Percentiles rank a stretch among this genome's conserved stretches.
phyloP scores from a whole-genome alignment of 2,888 invertebrate genomes.

The Sipha maydis region DNA sequence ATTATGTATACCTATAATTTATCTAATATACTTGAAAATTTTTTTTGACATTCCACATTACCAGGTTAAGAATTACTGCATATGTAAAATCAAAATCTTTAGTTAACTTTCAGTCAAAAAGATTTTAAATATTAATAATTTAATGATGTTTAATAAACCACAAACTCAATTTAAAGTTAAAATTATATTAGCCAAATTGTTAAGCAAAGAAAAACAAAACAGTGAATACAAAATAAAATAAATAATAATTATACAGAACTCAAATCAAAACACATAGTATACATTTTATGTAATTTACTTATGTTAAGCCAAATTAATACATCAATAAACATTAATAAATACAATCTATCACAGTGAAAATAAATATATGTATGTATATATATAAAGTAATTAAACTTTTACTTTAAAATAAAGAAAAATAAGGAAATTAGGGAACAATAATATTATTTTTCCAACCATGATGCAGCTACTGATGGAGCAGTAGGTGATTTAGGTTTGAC shows the following conservation, averaged over 20 bases:
- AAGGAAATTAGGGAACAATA: constrained; percentile 24
- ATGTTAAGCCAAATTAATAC: constrained; percentile 22
- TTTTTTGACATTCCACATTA: too few relatives aligned
- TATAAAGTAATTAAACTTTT: constrained; percentile 19
- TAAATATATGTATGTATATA: constrained; percentile 19
- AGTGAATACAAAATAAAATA: constrained; percentile 40
- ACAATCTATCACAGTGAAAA: constrained; percentile 54
- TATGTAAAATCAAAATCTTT: constrained; percentile 14
- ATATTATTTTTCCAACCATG: constrained; percentile 82
- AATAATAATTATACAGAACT: constrained; percentile 19
- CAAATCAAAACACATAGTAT: not conserved
- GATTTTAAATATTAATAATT: not conserved
- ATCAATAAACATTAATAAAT: constrained; percentile 36
- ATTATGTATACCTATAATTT: too few relatives aligned
- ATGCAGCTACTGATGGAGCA: constrained; percentile 78
- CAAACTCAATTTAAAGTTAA: constrained; percentile 30
- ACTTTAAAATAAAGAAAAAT: constrained; percentile 36
- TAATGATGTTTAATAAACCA: constrained; percentile 30
- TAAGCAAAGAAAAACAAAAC: constrained; percentile 36
- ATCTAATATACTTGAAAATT: too few relatives aligned
- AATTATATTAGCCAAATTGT: constrained; percentile 21
- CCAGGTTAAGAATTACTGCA: too few relatives aligned
- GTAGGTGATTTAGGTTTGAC: constrained; percentile 92
- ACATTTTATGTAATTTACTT: constrained; percentile 1
- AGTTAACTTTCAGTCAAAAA: constrained; percentile 8